Evolutionary conservation across 2,888 invertebrate genomes (phyloP).

Genomic region (Drosophila tripunctata): DNA sequence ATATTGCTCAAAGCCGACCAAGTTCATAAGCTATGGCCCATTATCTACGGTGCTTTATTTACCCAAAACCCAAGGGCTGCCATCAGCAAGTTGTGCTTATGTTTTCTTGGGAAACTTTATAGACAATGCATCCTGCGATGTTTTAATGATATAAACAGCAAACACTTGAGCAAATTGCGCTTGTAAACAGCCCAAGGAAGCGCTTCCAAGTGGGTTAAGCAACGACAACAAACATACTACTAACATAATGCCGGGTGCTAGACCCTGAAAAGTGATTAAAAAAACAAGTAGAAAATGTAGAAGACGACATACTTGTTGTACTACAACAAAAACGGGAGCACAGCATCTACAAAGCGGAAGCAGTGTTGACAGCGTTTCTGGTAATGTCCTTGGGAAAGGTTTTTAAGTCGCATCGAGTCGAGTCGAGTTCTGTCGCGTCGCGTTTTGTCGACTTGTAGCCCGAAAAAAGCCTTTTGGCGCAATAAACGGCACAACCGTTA

Average conservation of each 20-base stretch:
- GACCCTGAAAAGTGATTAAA: slow-evolving; percentile 80
- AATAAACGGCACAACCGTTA: slow-evolving; percentile 68
- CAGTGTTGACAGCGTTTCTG: slow-evolving; percentile 47
- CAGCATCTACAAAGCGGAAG: slow-evolving; percentile 21
- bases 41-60: slow-evolving; percentile 27
- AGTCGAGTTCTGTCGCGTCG: background rate
- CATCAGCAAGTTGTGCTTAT: slow-evolving; percentile 23
- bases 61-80: background rate
- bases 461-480: slow-evolving; percentile 53
- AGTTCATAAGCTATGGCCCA: slow-evolving; percentile 28
- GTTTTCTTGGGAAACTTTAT: slow-evolving; percentile 35
- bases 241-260: slow-evolving; percentile 51
- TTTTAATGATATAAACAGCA: slow-evolving; percentile 74
- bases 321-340: slow-evolving; percentile 57
- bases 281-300: slow-evolving; percentile 27
- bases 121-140: slow-evolving; percentile 48
- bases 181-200: slow-evolving; percentile 69
- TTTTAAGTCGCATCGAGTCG: slow-evolving; percentile 20
- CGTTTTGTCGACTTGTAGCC: background rate
- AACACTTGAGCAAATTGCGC: slow-evolving; percentile 80
- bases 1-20: slow-evolving; percentile 18
- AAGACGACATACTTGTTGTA: slow-evolving; percentile 60
- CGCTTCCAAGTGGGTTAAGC: slow-evolving; percentile 45
- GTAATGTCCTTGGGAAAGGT: slow-evolving; percentile 56
- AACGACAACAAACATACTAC: slow-evolving; percentile 21